Base-by-base conservation (phyloP, 2,113 vertebrate genomes). In the Takifugu bimaculatus region DNA sequence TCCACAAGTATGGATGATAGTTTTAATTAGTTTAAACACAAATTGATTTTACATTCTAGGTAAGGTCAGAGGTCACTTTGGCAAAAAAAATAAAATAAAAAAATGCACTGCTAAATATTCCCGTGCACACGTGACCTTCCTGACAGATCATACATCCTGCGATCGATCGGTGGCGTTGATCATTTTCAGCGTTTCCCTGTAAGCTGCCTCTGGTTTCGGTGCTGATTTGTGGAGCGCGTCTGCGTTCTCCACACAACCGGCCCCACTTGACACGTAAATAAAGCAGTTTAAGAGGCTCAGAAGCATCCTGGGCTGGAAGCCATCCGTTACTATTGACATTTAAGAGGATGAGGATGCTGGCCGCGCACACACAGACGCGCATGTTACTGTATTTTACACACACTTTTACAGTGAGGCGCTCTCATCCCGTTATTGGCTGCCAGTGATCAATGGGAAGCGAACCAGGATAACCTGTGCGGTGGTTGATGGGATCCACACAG, bases 261-360 rank as follows among this genome's bases (percentile, higher is more conserved):
- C 51, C 4, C 63, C 68, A 76, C 73, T 75, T 78, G 71, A 74
- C 63, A 80, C 63, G 67, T 69, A 62, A 75, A 80, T 78, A 87
- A 83, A 87, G 62, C 68, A 69, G 65, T 87, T 88, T 88, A 87
- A 83, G 75, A 86, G 85, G 76, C 84, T 84, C 78, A 82, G 77
- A 79, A 78, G 82, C 86, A 74, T 80, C 72, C 64, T 66, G 60
- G 75, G 76, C 71, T 88, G 86, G 88, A 39, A 87, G 71, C 80
- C 77, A 80, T 83, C 87, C 79, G 87, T 88, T 88, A 87, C 87
- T 86, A 85, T 88, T 86, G 77, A 79, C 82, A 82, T 88, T 89
- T 82, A 89, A 83, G 79, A 81, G 84, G 81, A 88, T 83, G 71
- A 87, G 61, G 49, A 57, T 65, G 67, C 75, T 60, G 52, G 52